Evolutionary conservation across 1,140 invertebrate genomes (phyloP), one percentile per base, ranked within the genome.

Genomic region (Rhopalosiphum maidis): DNA sequence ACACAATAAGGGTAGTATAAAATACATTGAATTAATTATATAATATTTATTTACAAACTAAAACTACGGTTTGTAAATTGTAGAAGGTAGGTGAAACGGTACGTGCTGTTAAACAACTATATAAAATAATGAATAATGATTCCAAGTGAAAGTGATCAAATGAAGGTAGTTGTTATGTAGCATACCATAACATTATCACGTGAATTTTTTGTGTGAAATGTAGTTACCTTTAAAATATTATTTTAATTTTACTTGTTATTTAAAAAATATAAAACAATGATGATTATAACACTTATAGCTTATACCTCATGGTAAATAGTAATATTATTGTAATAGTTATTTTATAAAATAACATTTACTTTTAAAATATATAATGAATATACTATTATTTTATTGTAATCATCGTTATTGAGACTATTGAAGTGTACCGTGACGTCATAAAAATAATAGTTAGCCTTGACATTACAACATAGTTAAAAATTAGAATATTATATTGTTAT

Each of bases 61-160:
- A 30, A 55, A 46, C 43, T 89, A 41, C 23, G 48, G 87, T 88
- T 25, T 88, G 43, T 87, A 35, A n/a, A 11, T 51, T 51, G n/a
- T 54, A 89, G 48, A 89, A 55, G 54, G 23, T n/a, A 68, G 41
- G 89, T 90, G 89, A 90, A 89, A 90, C 54, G 89, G 89, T 90
- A 90, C 89, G 89, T 90, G 89, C 55, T 90, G 85, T 86, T 86
- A 41, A 30, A n/a, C 48, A 89, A 51, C 88, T 55, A 30, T 87
- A 30, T 89, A 54, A 89, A 55, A 89, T 54, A 55, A 41, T 54
- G 15, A 51, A 89, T 23, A 23, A 86, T 43, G 83, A 90, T 90
- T 90, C 0, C 54, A 30, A 68, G 89, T 90, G 89, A 90, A 90
- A 90, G 89, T 90, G 54, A 43, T 90, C 15, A 89, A 55, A 89